Conservation (phyloP, 2,113 vertebrate genomes). For the Oryzias celebensis region DNA sequence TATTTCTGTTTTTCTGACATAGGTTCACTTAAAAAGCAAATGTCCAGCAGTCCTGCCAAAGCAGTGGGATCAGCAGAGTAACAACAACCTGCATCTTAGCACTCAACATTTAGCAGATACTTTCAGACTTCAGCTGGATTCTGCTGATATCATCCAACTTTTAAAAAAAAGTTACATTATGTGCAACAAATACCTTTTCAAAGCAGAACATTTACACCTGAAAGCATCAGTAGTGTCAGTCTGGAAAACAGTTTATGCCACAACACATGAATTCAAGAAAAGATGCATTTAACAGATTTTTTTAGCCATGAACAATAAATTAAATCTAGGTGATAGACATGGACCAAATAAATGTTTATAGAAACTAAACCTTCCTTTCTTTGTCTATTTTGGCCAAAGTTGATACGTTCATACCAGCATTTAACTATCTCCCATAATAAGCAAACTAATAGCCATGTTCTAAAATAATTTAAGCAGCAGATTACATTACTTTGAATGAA, state of each 20-base stretch:
- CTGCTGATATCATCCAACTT: constrained; percentile 10
- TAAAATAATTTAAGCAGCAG: not conserved
- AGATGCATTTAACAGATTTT: no score
- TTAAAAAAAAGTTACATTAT: constrained; percentile 8
- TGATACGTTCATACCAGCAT: not conserved
- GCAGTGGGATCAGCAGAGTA: constrained; percentile 18
- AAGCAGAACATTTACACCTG: constrained; percentile 43
- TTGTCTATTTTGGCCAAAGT: no score
- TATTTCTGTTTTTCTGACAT: not conserved
- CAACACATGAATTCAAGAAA: no score
- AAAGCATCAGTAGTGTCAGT: not conserved
- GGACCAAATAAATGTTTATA: no score
- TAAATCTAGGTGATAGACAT: no score
- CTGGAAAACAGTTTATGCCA: no score
- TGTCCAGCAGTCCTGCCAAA: constrained; percentile 5
- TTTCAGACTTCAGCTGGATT: not conserved
- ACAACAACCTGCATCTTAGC: constrained; percentile 41
- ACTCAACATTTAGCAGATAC: constrained; percentile 6
- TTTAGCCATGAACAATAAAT: no score
- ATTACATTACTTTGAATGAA: not conserved
- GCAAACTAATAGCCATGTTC: not conserved
- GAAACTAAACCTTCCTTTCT: no score
- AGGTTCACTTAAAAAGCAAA: not conserved
- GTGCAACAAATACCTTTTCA: no score
- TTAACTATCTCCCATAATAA: not conserved